Evolutionary conservation across 2,113 vertebrate species (phyloP), one percentile per base, ranked within the genome.

Genomic region (Macrotus californicus): DNA sequence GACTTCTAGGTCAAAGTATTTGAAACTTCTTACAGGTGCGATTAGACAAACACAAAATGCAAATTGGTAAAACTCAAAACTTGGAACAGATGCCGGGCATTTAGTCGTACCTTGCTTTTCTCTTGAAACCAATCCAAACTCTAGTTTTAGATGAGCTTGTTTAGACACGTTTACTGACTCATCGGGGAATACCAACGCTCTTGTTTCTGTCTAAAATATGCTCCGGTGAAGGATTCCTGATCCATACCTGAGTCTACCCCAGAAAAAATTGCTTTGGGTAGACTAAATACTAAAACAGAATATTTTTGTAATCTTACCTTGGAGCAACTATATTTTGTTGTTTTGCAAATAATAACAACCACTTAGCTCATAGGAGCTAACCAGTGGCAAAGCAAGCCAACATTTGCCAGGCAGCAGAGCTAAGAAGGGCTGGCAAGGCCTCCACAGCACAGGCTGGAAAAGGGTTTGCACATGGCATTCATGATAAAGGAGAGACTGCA

Each of bases 111-210:
- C 89, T 94, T n/a, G 50, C 69, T 91, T 94, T 96, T 91, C 86
- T 89, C 86, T 91, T 94, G 88, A 89, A 94, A 59, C 82, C 52
- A 31, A 67, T 80, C 69, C 73, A 72, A 87, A 95, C 82, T 76
- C 88, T 59, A 46, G 39, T 75, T 85, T 87, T 75, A 82, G 56
- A 26, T 36, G 52, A 82, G 86, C 97, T 70, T 95, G 96, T 91
- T 94, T 82, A 88, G 89, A 89, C 95, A 76, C 48, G 95, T 90
- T 92, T 87, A 43, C 43, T n/a, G 21, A 94, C 50, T 89, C 41
- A 93, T 8, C 29, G 6, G 50, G 39, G 24, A 91, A 91, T 52
- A 79, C n/a, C 81, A 69, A 82, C 24, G 31, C 22, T 83, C 54
- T 93, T 43, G 56, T 93, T 95, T 96, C 31, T 16, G 41, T 46